Evolutionary conservation across 2,888 invertebrate species (phyloP).

Genomic region (Maniola hyperantus): DNA sequence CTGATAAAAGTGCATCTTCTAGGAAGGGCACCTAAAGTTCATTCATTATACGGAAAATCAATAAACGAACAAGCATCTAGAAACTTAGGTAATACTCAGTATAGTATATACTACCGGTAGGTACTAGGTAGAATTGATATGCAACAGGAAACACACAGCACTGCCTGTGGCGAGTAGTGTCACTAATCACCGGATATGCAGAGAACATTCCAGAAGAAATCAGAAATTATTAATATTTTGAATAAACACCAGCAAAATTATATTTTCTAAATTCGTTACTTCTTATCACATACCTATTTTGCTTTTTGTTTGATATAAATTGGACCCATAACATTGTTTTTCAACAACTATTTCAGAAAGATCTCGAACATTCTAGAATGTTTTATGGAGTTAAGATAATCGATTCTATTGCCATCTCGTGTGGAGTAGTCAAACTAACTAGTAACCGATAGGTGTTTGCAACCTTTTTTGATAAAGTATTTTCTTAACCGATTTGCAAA

Average conservation of each 20-base stretch:
- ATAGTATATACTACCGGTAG: conserved; percentile 32
- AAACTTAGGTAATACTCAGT: conserved; percentile 36
- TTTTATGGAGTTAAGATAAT: conserved; percentile 38
- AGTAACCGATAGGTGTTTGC: conserved; percentile 31
- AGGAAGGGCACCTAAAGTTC: conserved; percentile 14
- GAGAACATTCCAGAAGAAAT: conserved; percentile 63
- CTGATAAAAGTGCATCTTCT: conserved; percentile 7
- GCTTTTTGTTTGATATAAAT: conserved; percentile 43
- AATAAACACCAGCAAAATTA: conserved; percentile 34
- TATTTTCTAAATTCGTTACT: neutral
- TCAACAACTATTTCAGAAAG: conserved; percentile 48
- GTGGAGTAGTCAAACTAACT: conserved; percentile 47
- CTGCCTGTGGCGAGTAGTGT: conserved; percentile 49
- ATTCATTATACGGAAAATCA: conserved; percentile 35
- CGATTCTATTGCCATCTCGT: conserved; percentile 46
- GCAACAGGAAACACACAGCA: conserved; percentile 57
- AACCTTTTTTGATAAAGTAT: conserved; percentile 52
- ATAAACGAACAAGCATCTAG: conserved; percentile 44
- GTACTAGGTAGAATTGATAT: conserved; percentile 24
- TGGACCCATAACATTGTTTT: conserved; percentile 10
- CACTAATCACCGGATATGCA: conserved; percentile 57
- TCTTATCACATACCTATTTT: neutral
- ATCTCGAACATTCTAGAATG: conserved; percentile 64
- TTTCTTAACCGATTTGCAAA: neutral
- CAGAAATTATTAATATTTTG: conserved; percentile 32